Evolutionary conservation across 2,888 invertebrate genomes (phyloP).

Genomic region (Drosophila putrida): DNA sequence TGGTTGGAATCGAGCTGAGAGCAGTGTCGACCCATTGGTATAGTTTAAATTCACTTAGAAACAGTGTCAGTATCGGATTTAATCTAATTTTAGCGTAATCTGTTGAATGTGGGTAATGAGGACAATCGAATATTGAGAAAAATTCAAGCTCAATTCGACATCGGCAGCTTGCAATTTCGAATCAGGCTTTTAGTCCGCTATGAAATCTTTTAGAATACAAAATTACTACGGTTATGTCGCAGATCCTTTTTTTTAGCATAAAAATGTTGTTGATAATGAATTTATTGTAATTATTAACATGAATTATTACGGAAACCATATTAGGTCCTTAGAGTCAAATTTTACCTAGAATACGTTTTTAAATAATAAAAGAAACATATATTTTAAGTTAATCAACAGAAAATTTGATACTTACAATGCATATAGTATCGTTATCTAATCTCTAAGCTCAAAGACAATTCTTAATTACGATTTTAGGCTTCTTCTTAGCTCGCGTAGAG

Average conservation of each 20-base stretch:
- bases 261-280: conserved; percentile 8
- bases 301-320: neutral
- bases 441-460: neutral
- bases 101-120: neutral
- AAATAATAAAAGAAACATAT: conserved; percentile 15
- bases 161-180: neutral
- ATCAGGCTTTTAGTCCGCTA: neutral
- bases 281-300: neutral
- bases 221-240: neutral
- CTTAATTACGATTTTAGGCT: neutral
- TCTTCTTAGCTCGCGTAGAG: conserved; percentile 1
- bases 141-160: conserved; percentile 18
- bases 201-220: conserved; percentile 9
- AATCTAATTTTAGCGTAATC: neutral
- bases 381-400: conserved; percentile 16
- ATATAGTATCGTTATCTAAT: neutral
- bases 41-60: conserved; percentile 35
- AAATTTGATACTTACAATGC: neutral
- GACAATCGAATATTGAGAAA: conserved; percentile 28
- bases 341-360: conserved; percentile 2
- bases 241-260: neutral
- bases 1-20: conserved; percentile 48
- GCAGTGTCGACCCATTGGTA: conserved; percentile 25
- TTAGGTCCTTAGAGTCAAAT: neutral
- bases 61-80: conserved; percentile 9